A percentile compares a stretch with the other conserved stretches of the same genome.
These are phyloP conservation scores for Deilephila porcellus DNA, from an alignment of 2,888 invertebrate genomes.

Conservation along the genomic window DNA sequence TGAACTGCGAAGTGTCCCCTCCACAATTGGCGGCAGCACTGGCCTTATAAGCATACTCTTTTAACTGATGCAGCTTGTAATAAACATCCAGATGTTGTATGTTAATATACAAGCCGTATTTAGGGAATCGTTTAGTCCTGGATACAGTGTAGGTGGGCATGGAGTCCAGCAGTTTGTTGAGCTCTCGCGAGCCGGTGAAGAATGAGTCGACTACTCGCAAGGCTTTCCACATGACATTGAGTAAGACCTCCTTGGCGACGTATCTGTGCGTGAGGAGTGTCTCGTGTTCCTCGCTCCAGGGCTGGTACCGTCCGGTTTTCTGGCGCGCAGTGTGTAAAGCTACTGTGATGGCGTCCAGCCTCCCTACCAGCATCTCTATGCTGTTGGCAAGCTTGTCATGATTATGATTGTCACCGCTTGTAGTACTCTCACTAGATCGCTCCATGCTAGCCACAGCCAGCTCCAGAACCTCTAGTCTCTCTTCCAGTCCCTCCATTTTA, in stretches of 20 bases:
- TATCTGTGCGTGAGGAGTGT: neutral
- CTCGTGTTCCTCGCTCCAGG: slow-evolving; percentile 2
- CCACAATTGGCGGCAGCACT: neutral
- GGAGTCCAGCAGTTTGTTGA: slow-evolving; percentile 6
- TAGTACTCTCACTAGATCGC: neutral
- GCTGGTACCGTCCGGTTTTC: neutral
- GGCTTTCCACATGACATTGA: slow-evolving; percentile 15
- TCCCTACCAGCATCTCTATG: neutral
- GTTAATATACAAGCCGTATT: slow-evolving; percentile 17
- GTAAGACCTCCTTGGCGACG: slow-evolving; percentile 19
- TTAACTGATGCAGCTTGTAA: slow-evolving; percentile 1
- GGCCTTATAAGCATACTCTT: slow-evolving; percentile 1
- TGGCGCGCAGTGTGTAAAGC: neutral
- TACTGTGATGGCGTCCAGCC: neutral
- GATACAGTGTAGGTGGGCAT: neutral
- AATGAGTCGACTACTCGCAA: neutral
- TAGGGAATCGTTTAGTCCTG: slow-evolving; percentile 5
- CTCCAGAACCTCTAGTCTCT: neutral
- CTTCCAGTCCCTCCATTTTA: neutral
- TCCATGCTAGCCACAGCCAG: neutral
- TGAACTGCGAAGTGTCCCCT: neutral
- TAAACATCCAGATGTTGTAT: slow-evolving; percentile 20
- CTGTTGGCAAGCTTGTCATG: neutral
- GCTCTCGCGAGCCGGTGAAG: neutral
- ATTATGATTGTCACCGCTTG: neutral